A percentile compares a stretch with the other conserved stretches of the same genome.
Evolutionary conservation across 37 sponge, comb jelly and placozoan species (phyloP).

Genomic region (Bolinopsis microptera): DNA sequence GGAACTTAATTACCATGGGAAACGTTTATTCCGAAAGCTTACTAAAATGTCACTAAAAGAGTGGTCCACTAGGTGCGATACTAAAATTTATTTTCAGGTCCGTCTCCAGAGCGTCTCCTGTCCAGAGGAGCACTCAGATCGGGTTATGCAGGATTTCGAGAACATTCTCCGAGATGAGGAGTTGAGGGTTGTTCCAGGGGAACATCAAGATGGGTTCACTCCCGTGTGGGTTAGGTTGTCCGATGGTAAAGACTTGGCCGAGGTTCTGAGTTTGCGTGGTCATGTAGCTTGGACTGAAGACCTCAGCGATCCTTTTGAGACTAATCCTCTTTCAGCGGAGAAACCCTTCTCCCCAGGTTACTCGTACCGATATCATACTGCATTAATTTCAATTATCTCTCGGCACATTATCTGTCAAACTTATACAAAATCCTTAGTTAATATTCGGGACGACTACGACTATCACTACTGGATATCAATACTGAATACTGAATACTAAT

Average conservation of each 20-base stretch:
- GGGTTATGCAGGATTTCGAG: not conserved
- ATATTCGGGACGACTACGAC: no score
- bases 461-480: no score
- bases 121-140: slow-evolving; percentile 3
- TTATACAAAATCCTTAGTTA: no score
- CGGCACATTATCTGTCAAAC: no score
- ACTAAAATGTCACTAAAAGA: no score
- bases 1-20: no score
- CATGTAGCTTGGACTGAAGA: not conserved
- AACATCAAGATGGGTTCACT: not conserved
- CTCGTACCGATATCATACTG: not conserved
- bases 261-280: not conserved
- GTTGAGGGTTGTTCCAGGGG: not conserved
- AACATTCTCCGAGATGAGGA: not conserved
- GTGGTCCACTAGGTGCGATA: no score
- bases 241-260: not conserved
- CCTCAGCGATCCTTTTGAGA: not conserved
- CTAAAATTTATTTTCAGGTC: no score
- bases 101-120: not conserved
- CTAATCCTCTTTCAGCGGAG: not conserved
- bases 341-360: not conserved
- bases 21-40: no score
- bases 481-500: no score
- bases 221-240: not conserved
- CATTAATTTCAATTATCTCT: no score